Evolutionary conservation across 1,140 invertebrate species (phyloP).

Genomic region (Ostrea denselamellosa): DNA sequence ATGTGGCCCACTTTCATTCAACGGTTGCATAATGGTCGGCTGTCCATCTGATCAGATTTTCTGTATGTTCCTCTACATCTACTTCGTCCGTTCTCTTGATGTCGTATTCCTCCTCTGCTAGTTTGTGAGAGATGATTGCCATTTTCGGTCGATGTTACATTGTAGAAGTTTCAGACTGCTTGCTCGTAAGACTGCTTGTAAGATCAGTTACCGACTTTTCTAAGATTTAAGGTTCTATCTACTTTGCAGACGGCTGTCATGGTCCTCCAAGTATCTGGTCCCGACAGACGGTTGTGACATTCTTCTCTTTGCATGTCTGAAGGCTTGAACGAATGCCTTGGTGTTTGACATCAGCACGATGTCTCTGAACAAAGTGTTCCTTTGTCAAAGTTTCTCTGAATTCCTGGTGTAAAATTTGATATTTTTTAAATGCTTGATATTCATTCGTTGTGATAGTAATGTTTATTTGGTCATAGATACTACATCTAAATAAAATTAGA

Average conservation of each 20-base stretch:
- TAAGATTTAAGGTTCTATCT: background rate
- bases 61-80: background rate
- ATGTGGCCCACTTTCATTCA: conserved; percentile 31
- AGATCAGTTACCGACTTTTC: too few species aligned
- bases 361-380: conserved; percentile 48
- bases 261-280: background rate
- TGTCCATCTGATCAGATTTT: background rate
- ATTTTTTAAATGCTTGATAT: too few species aligned
- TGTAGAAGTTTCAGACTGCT: background rate
- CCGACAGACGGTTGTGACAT: background rate
- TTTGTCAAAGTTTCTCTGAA: conserved; percentile 24
- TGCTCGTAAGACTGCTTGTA: background rate
- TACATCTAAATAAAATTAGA: too few species aligned
- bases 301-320: conserved; percentile 34
- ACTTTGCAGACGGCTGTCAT: background rate
- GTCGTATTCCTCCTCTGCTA: background rate
- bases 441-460: too few species aligned
- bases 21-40: conserved; percentile 42
- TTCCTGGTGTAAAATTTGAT: too few species aligned
- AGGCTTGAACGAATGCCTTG: background rate
- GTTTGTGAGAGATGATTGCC: too few species aligned
- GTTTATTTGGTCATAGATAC: too few species aligned
- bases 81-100: background rate
- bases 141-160: background rate
- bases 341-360: conserved; percentile 1